phyloP scores from a whole-genome alignment of 37 sponge, comb jelly and placozoan species.

The Amphimedon queenslandica region DNA sequence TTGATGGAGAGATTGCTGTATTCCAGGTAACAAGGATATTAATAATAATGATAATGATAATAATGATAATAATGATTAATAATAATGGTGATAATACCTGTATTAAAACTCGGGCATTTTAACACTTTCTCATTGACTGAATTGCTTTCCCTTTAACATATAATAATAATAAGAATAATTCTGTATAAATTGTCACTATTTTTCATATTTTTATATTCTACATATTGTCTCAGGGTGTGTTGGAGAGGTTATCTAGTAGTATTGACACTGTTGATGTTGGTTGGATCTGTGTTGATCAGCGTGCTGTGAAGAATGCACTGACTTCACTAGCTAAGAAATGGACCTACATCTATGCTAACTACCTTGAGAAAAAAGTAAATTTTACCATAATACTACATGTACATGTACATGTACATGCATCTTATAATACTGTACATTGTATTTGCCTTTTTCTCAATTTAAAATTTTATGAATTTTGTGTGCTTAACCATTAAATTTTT shows the following conservation, averaged over 20 bases:
- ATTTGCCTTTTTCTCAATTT: not conserved
- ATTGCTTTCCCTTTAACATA: no score
- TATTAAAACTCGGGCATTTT: no score
- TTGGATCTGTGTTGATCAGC: constrained; percentile 75
- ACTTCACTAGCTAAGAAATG: constrained; percentile 67
- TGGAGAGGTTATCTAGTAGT: constrained; percentile 36
- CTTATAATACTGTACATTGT: not conserved
- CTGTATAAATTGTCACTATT: no score
- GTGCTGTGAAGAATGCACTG: constrained; percentile 64
- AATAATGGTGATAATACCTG: no score
- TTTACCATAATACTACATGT: not conserved
- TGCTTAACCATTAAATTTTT: not conserved
- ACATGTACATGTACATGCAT: constrained; percentile 7
- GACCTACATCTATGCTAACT: constrained; percentile 69
- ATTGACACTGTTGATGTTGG: constrained; percentile 49
- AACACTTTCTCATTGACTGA: no score
- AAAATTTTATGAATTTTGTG: constrained; percentile 7
- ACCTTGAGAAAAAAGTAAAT: constrained; percentile 66
- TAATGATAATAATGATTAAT: no score
- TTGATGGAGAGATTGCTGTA: constrained; percentile 72
- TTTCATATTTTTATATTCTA: no score
- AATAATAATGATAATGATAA: no score
- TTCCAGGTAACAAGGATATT: constrained; percentile 78
- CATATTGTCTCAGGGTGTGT: constrained; percentile 30
- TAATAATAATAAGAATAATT: no score